These are phyloP conservation scores for Syrista parreyssii DNA, from an alignment of 2,888 invertebrate species.

Conservation along the genomic window DNA sequence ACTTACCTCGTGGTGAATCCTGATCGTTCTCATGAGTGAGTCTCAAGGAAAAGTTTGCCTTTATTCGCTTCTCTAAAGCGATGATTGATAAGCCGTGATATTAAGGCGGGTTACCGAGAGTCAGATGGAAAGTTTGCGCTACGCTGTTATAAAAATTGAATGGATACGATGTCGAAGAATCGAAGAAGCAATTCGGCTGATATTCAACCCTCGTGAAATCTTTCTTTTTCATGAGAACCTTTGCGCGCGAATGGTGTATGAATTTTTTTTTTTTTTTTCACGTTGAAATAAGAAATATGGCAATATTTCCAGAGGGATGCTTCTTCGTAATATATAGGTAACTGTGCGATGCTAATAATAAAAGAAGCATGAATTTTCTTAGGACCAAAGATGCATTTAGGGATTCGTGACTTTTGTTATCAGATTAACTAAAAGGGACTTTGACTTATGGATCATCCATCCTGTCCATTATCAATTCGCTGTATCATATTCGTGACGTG, in stretches of 20 bases:
- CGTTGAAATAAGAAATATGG: slow-evolving; percentile 49
- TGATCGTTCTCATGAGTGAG: background rate
- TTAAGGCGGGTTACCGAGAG: background rate
- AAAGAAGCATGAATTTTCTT: background rate
- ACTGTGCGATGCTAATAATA: background rate
- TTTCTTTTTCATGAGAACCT: background rate
- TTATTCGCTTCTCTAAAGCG: background rate
- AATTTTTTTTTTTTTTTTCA: background rate
- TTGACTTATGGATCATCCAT: background rate
- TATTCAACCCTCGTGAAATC: background rate
- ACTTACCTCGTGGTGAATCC: background rate
- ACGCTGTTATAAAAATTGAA: slow-evolving; percentile 2
- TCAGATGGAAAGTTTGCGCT: background rate
- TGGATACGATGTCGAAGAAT: background rate
- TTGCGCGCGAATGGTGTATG: background rate
- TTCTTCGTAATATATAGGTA: background rate
- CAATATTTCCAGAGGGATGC: slow-evolving; percentile 42
- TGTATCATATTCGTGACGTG: background rate
- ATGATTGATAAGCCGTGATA: slow-evolving; percentile 7
- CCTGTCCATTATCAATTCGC: background rate
- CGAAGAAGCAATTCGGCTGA: background rate
- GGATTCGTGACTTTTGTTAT: background rate
- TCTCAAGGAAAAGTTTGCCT: background rate
- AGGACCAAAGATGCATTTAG: background rate
- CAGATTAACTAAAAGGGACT: background rate